A percentile compares a stretch with the other conserved stretches of the same genome.
These are phyloP conservation scores for Choloepus didactylus DNA, from an alignment of 2,797 vertebrate species.

Conservation along the genomic window DNA sequence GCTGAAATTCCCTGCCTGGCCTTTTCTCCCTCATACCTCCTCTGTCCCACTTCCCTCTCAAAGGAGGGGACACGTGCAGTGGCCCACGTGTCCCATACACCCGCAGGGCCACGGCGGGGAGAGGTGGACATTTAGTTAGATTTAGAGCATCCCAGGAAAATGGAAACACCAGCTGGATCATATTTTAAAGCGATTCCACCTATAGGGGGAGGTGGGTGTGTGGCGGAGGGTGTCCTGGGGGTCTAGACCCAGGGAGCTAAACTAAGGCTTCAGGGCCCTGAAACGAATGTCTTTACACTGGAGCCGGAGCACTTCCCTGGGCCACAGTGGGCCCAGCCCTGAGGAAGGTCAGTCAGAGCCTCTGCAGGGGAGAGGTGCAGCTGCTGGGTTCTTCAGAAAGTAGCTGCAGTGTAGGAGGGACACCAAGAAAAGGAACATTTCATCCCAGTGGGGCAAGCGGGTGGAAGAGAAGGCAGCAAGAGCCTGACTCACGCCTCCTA, in stretches of 20 bases:
- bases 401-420: neutral
- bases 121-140: neutral
- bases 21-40: neutral
- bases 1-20: neutral
- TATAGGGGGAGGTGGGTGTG: neutral
- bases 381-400: neutral
- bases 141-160: neutral
- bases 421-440: neutral
- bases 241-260: neutral
- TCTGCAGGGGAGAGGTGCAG: neutral
- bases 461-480: neutral
- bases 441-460: neutral
- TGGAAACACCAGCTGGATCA: neutral
- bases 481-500: neutral
- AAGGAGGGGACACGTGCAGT: neutral
- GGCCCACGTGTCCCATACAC: neutral
- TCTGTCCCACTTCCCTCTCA: neutral
- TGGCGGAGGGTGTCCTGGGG: neutral
- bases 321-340: neutral
- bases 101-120: accelerated
- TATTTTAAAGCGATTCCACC: too few species aligned
- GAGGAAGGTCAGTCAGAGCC: neutral
- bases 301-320: neutral
- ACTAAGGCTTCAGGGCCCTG: neutral
- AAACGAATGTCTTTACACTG: neutral